Evolutionary conservation across 2,797 vertebrate genomes (phyloP), one percentile per base, ranked within the genome.

Genomic region (Etheostoma nigrum): DNA sequence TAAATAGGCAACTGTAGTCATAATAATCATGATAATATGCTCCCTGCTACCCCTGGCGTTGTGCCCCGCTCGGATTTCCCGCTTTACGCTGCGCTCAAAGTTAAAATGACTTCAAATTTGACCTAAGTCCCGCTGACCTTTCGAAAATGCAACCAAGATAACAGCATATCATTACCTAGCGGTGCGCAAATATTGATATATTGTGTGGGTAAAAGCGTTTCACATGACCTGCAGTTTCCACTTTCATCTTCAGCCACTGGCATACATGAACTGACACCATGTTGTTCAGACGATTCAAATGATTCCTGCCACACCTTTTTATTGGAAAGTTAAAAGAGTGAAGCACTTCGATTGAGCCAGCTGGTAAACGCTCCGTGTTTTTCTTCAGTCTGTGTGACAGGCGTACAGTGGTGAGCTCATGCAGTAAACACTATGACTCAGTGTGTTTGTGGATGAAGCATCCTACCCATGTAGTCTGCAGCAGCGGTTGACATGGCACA

Each of bases 401-500:
- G 74, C 54, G 76, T 14, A 13, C 75, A 61, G 82, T 6, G 71
- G 36, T 53, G 76, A 78, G 51, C 61, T 72, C 61, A 14, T 19
- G 64, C 80, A 57, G 47, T 54, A 44, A 74, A 74, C 74, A 61
- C 23, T 42, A 61, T 84, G 82, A 83, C 67, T 80, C 79, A 78
- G 63, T 78, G 52, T 73, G 73, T 87, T 57, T 73, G 81, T 62
- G 65, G 76, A 62, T 74, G 72, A 55, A 74, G 72, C 85, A 13
- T 76, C 69, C 36, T 75, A 79, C 45, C 74, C 74, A 4, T 89
- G 76, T 47, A 59, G 79, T 83, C 68, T 82, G 62, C 67, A 79
- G 77, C 73, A 59, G 75, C 3, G 48, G 72, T 51, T 81, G 77
- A 86, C 85, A 91, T 86, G 88, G 87, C 90, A 80, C 78, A 61